A percentile compares a stretch with the other conserved stretches of the same genome.
phyloP scores from a whole-genome alignment of 2,888 invertebrate species.

The Caradrina kadenii region DNA sequence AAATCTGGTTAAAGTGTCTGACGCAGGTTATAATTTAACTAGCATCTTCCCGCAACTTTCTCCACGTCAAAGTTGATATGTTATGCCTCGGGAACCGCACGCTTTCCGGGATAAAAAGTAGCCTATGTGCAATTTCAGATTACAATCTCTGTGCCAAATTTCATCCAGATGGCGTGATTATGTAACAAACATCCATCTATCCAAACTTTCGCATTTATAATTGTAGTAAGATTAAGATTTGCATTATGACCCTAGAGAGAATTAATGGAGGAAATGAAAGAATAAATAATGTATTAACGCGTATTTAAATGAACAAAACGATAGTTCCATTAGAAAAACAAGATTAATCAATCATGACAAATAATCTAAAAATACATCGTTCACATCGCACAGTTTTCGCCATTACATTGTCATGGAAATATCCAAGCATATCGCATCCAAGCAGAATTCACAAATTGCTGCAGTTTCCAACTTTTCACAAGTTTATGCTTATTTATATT shows the following conservation, averaged over 20 bases:
- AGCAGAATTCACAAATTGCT: constrained; percentile 40
- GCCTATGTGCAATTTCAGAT: too few species aligned
- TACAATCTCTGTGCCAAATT: too few species aligned
- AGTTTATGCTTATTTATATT: constrained; percentile 45
- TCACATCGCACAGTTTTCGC: constrained; percentile 1
- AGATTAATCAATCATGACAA: not conserved
- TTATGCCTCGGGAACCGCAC: too few species aligned
- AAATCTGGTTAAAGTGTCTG: not conserved
- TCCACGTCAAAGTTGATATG: too few species aligned
- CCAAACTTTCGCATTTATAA: too few species aligned
- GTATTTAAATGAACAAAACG: not conserved
- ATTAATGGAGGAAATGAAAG: not conserved
- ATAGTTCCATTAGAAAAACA: not conserved
- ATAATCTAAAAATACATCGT: not conserved
- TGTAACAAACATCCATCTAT: too few species aligned
- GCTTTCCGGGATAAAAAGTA: too few species aligned
- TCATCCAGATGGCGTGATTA: too few species aligned
- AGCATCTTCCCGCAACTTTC: too few species aligned
- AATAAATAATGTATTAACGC: not conserved
- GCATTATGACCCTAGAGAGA: not conserved
- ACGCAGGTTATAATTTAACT: too few species aligned
- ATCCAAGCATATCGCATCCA: constrained; percentile 35
- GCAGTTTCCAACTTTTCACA: constrained; percentile 39
- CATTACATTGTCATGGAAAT: constrained; percentile 19
- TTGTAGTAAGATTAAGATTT: too few species aligned